These are phyloP conservation scores for Siniperca undulata DNA, from an alignment of 2,797 vertebrate genomes.

Conservation along the genomic window DNA sequence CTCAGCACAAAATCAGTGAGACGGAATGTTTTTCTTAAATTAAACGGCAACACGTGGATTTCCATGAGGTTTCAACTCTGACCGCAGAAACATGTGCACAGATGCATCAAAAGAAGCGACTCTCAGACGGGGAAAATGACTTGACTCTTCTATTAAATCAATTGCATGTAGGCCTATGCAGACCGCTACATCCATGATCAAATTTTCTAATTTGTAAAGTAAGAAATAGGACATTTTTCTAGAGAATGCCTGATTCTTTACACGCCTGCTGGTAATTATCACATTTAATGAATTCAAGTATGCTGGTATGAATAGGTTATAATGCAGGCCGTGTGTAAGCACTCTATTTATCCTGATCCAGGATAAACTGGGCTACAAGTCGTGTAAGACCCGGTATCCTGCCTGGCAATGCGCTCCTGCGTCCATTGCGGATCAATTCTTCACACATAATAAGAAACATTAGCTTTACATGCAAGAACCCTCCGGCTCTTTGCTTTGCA, in stretches of 20 bases:
- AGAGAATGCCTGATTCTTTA: constrained; percentile 25
- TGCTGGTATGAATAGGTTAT: constrained; percentile 32
- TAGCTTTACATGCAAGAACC: constrained; percentile 75
- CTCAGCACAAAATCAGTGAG: constrained; percentile 12
- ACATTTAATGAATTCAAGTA: constrained; percentile 49
- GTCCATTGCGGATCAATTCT: constrained; percentile 85
- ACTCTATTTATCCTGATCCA: constrained; percentile 47
- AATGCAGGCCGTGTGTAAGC: constrained; percentile 50
- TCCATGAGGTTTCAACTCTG: constrained; percentile 15
- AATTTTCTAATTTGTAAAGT: constrained; percentile 65
- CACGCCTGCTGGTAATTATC: constrained; percentile 5
- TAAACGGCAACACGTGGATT: constrained; percentile 19
- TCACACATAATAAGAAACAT: constrained; percentile 87
- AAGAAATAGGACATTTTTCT: constrained; percentile 25
- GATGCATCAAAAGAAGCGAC: constrained; percentile 65
- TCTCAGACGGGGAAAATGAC: constrained; percentile 54
- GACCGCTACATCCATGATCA: constrained; percentile 56
- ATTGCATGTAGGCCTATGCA: constrained; percentile 51
- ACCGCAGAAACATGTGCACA: constrained; percentile 39
- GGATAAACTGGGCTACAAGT: constrained; percentile 47
- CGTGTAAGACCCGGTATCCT: constrained; percentile 62
- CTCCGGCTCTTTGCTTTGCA: constrained; percentile 58
- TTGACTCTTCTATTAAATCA: constrained; percentile 63
- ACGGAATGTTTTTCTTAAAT: constrained; percentile 16
- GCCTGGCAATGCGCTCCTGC: constrained; percentile 67